Evolutionary conservation across 2,113 vertebrate species (phyloP), one percentile per base, ranked within the genome.

Genomic region (Passer montanus): DNA sequence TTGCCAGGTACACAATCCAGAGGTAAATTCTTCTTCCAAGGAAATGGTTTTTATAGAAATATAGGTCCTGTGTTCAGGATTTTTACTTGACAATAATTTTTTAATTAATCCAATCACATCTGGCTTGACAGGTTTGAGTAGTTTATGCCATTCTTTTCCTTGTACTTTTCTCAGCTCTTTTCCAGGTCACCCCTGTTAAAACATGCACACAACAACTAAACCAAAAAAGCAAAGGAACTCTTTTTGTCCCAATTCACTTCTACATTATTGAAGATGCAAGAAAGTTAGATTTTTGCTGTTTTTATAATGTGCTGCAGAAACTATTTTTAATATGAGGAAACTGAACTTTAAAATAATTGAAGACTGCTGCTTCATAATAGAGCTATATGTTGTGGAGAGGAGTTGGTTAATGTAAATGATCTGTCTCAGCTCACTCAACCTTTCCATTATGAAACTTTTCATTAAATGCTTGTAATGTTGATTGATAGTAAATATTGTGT

Each of bases 391-490:
- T 88, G 30, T 76, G 79, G 79, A 75, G 64, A 87, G 44, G 67
- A 91, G 27, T 6, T 94, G 43, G 83, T 97, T 95, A 96, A 90
- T 87, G 53, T 66, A 93, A 96, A 82, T 37, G 23, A 79, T 95
- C 68, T 0, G 0, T 83, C 47, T 94, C 50, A 2, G 46, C 63
- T 95, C 55, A 33, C 81, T 86, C 83, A 90, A 76, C 46, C 77
- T 95, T 95, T 91, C 81, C 56, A 58, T 84, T 89, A 81, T 53
- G 50, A 91, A 95, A 95, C 64, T 89, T 96, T 95, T 95, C 62
- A 96, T 96, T 96, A 97, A 96, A 63, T 74, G 84, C 87, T 93
- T 82, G 56, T 89, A 96, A 94, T 76, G 58, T 84, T 92, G 95
- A 94, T 94, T 93, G 89, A 96, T 97, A 89, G 91, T 80, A 93